Conservation (phyloP, 2,113 vertebrate genomes). For the Pavo muticus region DNA sequence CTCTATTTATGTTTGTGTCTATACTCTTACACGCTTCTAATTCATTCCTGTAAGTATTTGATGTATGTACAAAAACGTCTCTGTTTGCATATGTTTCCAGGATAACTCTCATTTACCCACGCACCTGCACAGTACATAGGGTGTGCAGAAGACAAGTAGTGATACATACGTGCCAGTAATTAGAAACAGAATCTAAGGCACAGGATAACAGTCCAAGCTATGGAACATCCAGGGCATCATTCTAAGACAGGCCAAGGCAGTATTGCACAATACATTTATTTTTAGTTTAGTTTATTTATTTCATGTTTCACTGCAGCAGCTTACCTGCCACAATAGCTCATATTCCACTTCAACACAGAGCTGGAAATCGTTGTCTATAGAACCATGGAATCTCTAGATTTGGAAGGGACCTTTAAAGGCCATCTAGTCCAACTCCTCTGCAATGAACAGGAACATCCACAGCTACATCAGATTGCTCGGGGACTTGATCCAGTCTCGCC, state of each 20-base stretch:
- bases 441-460: too few relatives aligned
- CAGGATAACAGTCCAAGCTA: neutral
- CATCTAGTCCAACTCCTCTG: too few relatives aligned
- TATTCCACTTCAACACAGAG: neutral
- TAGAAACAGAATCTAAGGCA: neutral
- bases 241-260: neutral
- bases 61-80: neutral
- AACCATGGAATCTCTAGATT: too few relatives aligned
- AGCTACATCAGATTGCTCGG: too few relatives aligned
- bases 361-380: neutral
- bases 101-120: neutral
- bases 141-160: neutral
- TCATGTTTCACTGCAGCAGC: neutral
- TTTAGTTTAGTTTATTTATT: neutral
- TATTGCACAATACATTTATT: neutral
- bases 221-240: neutral
- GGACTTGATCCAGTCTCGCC: too few relatives aligned
- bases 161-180: neutral
- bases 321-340: neutral
- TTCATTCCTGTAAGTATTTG: neutral
- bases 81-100: neutral
- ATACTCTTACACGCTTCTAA: neutral
- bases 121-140: neutral
- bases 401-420: too few relatives aligned
- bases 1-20: neutral